Evolutionary conservation across 2,797 vertebrate genomes (phyloP).

Genomic region (Gephyroberyx darwinii): DNA sequence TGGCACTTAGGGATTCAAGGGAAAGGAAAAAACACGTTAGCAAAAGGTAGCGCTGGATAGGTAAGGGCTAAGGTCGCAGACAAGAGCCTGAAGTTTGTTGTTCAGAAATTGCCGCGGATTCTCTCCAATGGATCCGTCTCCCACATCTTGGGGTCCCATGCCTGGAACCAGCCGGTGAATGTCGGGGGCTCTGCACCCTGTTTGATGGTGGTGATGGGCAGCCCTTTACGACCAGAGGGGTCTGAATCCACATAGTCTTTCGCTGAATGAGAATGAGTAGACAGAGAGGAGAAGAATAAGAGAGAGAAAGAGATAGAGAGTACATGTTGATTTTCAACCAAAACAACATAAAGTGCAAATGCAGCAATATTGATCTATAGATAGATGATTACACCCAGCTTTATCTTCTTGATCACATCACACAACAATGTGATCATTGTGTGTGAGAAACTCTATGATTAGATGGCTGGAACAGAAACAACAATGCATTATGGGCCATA

Average conservation of each 20-base stretch:
- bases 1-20: constrained; percentile 66
- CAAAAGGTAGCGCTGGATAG: constrained; percentile 20
- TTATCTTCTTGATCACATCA: no score
- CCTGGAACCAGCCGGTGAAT: constrained; percentile 87
- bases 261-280: constrained; percentile 62
- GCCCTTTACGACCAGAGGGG: constrained; percentile 77
- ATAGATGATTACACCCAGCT: no score
- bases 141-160: constrained; percentile 85
- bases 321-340: not conserved
- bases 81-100: not conserved
- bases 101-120: constrained; percentile 73
- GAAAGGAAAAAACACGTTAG: constrained; percentile 29
- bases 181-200: constrained; percentile 82
- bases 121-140: constrained; percentile 74
- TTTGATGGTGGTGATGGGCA: constrained; percentile 80
- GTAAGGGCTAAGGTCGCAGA: not conserved
- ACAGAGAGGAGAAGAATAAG: not conserved
- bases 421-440: no score
- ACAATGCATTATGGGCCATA: no score
- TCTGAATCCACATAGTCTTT: constrained; percentile 82
- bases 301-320: constrained; percentile 4
- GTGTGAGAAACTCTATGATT: no score
- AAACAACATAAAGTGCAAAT: no score
- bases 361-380: no score
- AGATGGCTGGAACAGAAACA: no score